Percentiles rank a stretch among this genome's conserved stretches.
Conservation (phyloP, 2,113 vertebrate genomes). For the Kryptolebias marmoratus region DNA sequence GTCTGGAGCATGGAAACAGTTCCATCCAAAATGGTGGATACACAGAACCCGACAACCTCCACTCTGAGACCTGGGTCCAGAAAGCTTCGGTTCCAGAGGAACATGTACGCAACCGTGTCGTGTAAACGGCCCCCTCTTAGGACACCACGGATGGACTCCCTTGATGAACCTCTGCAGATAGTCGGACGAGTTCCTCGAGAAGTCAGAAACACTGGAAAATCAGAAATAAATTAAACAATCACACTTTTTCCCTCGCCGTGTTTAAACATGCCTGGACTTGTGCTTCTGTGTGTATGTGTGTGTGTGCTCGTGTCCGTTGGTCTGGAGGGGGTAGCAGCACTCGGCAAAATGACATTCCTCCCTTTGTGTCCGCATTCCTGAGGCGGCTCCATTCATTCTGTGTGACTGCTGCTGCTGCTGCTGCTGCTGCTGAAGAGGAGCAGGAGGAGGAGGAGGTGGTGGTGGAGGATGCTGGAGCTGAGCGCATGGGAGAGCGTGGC, state of each 20-base stretch:
- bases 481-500: conserved; percentile 76
- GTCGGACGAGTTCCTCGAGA: no score
- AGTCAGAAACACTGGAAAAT: not conserved
- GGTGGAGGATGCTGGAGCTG: conserved; percentile 70
- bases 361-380: conserved; percentile 83
- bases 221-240: not conserved
- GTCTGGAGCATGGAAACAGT: no score
- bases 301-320: conserved; percentile 37
- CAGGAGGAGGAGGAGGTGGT: conserved; percentile 62
- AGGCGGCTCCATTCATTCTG: conserved; percentile 79
- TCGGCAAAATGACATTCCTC: conserved; percentile 81
- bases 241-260: conserved; percentile 41
- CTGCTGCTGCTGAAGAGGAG: conserved; percentile 59
- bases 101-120: no score
- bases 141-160: no score
- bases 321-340: conserved; percentile 63
- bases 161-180: no score
- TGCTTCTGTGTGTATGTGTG: conserved; percentile 35
- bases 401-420: conserved; percentile 76
- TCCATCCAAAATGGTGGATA: no score
- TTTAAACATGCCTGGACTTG: conserved; percentile 72
- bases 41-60: no score
- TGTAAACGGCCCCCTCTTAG: no score
- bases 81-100: no score
- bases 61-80: no score